These are phyloP conservation scores for Schizopygopsis malacanthus DNA, from an alignment of 2,797 vertebrate genomes.

Conservation along the genomic window DNA sequence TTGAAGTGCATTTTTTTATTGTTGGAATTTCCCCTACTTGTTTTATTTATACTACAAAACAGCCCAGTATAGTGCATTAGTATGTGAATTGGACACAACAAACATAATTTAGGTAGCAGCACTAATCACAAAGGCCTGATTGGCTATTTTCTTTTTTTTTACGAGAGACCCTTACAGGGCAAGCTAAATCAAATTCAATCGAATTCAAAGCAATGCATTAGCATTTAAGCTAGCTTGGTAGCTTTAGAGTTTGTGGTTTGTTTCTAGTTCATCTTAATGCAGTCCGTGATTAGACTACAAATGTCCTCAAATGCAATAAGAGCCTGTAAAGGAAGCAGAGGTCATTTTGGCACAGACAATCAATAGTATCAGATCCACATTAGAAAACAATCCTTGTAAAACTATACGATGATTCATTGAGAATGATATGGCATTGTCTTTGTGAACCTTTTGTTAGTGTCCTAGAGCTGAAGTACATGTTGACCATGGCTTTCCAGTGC, in stretches of 20 bases:
- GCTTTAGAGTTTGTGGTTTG: not conserved
- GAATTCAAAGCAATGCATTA: not conserved
- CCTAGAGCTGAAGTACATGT: not conserved
- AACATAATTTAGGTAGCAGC: constrained; percentile 41
- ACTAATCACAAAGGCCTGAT: constrained; percentile 22
- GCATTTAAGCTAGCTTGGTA: not conserved
- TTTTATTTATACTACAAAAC: not conserved
- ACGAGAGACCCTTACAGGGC: not conserved
- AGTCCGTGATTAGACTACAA: not conserved
- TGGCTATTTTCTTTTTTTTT: not conserved
- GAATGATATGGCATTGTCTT: constrained; percentile 28
- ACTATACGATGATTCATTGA: not conserved
- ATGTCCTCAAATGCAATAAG: not conserved
- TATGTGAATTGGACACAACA: not conserved
- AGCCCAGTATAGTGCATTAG: not conserved
- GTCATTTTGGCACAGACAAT: constrained; percentile 39
- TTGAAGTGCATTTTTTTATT: not conserved
- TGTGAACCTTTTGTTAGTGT: not conserved
- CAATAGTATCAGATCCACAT: constrained; percentile 44
- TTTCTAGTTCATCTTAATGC: not conserved
- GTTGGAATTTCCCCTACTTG: not conserved
- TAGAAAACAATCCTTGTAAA: constrained; percentile 4
- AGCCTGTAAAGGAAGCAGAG: constrained; percentile 27
- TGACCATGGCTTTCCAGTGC: constrained; percentile 8
- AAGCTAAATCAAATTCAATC: not conserved